Percentiles rank a stretch among this genome's conserved stretches.
phyloP scores from a whole-genome alignment of 2,797 vertebrate genomes.

The Zalophus californianus region DNA sequence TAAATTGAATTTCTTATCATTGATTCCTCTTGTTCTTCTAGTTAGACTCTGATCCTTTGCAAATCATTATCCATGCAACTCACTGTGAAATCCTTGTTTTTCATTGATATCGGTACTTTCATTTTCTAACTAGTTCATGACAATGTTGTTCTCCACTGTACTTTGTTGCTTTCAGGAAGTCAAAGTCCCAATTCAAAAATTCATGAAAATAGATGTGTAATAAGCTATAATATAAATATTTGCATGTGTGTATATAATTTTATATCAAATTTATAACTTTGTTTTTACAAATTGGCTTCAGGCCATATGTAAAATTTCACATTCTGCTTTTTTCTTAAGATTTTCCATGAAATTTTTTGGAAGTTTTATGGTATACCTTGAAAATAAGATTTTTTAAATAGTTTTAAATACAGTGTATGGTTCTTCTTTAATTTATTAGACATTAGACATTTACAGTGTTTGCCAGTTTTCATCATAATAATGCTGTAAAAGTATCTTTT shows the following conservation, averaged over 20 bases:
- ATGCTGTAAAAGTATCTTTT: not conserved
- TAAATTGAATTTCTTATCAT: not conserved
- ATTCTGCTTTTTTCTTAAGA: not conserved
- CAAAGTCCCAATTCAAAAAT: constrained; percentile 41
- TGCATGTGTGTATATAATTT: not conserved
- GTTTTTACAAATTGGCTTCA: constrained; percentile 9
- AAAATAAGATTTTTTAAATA: not conserved
- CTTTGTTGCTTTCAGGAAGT: constrained; percentile 6
- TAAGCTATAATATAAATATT: not conserved
- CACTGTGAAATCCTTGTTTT: not conserved
- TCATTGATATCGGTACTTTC: not conserved
- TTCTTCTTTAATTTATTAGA: constrained; percentile 8
- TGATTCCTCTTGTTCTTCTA: not conserved
- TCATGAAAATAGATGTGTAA: not conserved
- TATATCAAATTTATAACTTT: not conserved
- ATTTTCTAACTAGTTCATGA: not conserved
- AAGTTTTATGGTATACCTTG: not conserved
- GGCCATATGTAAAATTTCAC: not conserved
- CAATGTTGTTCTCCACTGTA: not conserved
- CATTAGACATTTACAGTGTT: not conserved
- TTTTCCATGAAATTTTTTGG: not conserved
- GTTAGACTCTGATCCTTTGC: not conserved
- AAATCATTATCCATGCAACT: not conserved
- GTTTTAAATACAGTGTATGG: not conserved
- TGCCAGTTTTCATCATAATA: not conserved